Evolutionary conservation across 2,888 invertebrate species (phyloP).

Genomic region (Drosophila macrospina): DNA sequence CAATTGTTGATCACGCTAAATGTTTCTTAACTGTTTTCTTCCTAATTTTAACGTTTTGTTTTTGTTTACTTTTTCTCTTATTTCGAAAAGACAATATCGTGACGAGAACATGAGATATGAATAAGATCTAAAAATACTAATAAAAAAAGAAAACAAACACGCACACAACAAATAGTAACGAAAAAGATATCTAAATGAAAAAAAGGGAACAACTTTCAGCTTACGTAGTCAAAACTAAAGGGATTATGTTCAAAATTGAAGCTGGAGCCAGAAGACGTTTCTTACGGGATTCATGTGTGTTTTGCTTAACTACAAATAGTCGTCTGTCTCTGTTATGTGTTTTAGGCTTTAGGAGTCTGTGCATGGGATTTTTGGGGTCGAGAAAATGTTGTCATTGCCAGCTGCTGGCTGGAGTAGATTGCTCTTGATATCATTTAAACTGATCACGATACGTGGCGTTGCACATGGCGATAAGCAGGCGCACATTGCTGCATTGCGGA

Average conservation of each 20-base stretch:
- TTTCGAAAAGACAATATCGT: constrained; percentile 42
- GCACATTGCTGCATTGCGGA: constrained; percentile 86
- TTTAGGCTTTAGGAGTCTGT: constrained; percentile 24
- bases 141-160: constrained; percentile 52
- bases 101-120: constrained; percentile 55
- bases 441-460: constrained; percentile 83
- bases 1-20: constrained; percentile 50
- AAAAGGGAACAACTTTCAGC: constrained; percentile 29
- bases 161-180: constrained; percentile 58
- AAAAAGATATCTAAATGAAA: constrained; percentile 31
- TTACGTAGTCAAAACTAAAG: constrained; percentile 27
- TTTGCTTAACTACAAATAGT: constrained; percentile 50
- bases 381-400: constrained; percentile 56
- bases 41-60: constrained; percentile 12
- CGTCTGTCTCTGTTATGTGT: constrained; percentile 25
- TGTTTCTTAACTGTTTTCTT: constrained; percentile 10
- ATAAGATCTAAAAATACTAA: constrained; percentile 44
- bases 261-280: constrained; percentile 47
- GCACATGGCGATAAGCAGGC: constrained; percentile 80
- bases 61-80: constrained; percentile 16
- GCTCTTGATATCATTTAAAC: constrained; percentile 77
- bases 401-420: constrained; percentile 30
- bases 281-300: too few relatives aligned
- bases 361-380: constrained; percentile 16
- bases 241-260: constrained; percentile 30